A percentile compares a stretch with the other conserved stretches of the same genome.
Evolutionary conservation across 2,888 invertebrate species (phyloP).

Genomic region (Drosophila falleni): DNA sequence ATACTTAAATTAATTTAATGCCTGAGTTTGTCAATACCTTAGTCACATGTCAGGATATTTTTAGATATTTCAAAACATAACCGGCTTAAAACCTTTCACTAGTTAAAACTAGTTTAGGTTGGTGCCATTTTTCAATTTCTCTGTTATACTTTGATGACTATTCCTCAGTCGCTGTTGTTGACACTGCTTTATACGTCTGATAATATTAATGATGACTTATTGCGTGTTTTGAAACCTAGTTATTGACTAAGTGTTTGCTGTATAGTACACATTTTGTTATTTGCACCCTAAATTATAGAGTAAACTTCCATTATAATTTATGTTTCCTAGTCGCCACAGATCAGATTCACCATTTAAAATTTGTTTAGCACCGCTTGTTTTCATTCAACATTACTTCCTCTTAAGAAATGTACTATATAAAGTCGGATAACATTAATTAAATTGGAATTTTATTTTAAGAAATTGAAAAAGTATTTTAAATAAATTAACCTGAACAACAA

Average conservation of each 20-base stretch:
- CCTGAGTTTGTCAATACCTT: background rate
- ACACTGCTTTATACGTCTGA: conserved; percentile 2
- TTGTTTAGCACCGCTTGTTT: background rate
- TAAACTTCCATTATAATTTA: background rate
- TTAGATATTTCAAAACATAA: background rate
- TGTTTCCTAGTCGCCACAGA: conserved; percentile 3
- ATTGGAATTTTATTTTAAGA: background rate
- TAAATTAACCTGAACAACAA: conserved; percentile 9
- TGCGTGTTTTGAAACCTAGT: conserved; percentile 19
- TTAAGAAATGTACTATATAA: background rate
- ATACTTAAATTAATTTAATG: background rate
- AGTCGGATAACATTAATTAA: conserved; percentile 1
- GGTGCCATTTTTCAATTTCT: conserved; percentile 5
- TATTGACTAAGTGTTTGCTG: background rate
- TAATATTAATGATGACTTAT: conserved; percentile 17
- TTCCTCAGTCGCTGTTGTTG: conserved; percentile 15
- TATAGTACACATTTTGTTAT: background rate
- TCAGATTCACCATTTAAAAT: background rate
- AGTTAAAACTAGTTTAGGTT: background rate
- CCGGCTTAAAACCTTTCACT: conserved; percentile 3
- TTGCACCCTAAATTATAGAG: background rate
- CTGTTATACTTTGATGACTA: conserved; percentile 4
- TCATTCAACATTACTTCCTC: background rate
- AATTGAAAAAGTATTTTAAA: background rate
- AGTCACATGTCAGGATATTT: background rate